phyloP scores from a whole-genome alignment of 2,113 vertebrate species.

The Ctenodactylus gundi region DNA sequence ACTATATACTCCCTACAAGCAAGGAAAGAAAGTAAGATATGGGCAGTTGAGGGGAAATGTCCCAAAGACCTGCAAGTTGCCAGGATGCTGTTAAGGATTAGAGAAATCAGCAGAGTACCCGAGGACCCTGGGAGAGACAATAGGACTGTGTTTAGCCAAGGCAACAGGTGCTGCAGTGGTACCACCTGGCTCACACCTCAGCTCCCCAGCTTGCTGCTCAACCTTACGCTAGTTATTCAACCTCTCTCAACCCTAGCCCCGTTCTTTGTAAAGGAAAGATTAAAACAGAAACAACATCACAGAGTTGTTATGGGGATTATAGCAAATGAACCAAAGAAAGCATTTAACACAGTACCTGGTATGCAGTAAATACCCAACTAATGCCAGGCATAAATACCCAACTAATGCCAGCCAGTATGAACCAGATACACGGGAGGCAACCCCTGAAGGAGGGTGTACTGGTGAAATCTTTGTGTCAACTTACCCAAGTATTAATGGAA shows the following conservation, averaged over 20 bases:
- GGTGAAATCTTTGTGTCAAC: neutral
- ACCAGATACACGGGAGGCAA: neutral
- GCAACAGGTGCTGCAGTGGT: neutral
- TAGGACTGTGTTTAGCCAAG: neutral
- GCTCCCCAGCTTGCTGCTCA: neutral
- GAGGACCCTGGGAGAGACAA: neutral
- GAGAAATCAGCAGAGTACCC: neutral
- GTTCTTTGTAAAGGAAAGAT: neutral
- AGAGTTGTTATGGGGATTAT: neutral
- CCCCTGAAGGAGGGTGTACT: neutral
- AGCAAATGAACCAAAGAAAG: neutral
- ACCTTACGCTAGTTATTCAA: neutral
- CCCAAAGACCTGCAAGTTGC: neutral
- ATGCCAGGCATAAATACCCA: neutral
- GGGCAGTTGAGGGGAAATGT: neutral
- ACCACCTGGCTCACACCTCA: neutral
- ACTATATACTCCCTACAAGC: neutral
- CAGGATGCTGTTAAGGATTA: neutral
- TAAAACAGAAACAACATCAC: neutral
- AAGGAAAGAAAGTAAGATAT: neutral
- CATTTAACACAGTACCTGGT: neutral
- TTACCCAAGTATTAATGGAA: neutral
- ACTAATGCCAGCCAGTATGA: neutral
- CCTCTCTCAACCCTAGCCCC: neutral
- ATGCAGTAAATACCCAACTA: neutral